Conservation (phyloP, 2,113 vertebrate species). For the Dryoscopus gambensis region DNA sequence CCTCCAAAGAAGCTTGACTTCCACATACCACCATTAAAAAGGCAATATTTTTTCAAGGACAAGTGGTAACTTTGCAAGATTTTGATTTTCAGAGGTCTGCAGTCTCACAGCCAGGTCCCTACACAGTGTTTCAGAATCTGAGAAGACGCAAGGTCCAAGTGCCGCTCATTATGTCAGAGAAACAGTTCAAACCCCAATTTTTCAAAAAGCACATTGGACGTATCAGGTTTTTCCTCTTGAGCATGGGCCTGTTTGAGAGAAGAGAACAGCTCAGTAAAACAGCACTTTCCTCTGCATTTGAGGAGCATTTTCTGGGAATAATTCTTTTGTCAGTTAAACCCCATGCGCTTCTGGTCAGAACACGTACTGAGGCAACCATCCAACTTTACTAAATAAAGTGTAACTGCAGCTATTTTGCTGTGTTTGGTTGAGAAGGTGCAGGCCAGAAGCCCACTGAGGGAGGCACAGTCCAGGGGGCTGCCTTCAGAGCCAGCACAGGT, state of each 20-base stretch:
- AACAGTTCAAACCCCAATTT: neutral
- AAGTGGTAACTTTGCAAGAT: neutral
- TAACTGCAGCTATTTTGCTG: neutral
- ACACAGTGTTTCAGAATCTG: neutral
- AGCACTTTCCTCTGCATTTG: neutral
- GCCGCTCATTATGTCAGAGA: neutral
- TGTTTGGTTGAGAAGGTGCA: neutral
- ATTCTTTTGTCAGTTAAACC: neutral
- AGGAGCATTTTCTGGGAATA: neutral
- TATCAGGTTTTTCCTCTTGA: neutral
- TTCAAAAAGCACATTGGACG: neutral
- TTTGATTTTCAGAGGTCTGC: neutral
- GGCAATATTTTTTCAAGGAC: neutral
- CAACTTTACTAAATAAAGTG: neutral
- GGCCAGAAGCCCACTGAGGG: neutral
- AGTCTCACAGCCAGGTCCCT: neutral
- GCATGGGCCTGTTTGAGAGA: neutral
- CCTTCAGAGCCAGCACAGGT: neutral
- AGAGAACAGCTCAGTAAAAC: neutral
- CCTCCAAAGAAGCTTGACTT: neutral
- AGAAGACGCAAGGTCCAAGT: neutral
- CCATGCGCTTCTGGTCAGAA: neutral
- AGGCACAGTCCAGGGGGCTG: neutral
- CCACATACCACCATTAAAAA: neutral
- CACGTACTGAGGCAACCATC: accelerated